phyloP scores from a whole-genome alignment of 2,113 vertebrate genomes.

The Nematolebias whitei region DNA sequence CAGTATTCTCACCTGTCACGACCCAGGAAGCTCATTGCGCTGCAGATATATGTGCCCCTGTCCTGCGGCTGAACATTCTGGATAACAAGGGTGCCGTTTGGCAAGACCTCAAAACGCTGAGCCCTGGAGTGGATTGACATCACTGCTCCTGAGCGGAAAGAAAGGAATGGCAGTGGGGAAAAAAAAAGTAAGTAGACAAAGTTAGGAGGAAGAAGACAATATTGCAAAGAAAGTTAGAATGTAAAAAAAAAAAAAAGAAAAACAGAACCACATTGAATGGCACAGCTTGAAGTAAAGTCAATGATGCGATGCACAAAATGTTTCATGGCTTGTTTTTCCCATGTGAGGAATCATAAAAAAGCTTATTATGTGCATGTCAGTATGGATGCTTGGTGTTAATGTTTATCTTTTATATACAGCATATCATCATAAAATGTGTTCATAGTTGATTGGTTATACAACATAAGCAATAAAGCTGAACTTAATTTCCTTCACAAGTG shows the following conservation, averaged over 20 bases:
- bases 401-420: constrained; percentile 1
- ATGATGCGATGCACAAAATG: constrained; percentile 54
- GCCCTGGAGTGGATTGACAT: constrained; percentile 82
- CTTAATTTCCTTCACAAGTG: constrained; percentile 8
- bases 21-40: constrained; percentile 85
- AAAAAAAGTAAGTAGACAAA: constrained; percentile 31
- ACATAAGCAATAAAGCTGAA: constrained; percentile 6
- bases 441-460: constrained; percentile 15
- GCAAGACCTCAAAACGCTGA: constrained; percentile 87
- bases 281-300: constrained; percentile 44
- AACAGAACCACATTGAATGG: constrained; percentile 25
- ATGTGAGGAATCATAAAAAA: constrained; percentile 50
- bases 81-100: constrained; percentile 90
- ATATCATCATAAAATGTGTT: constrained; percentile 37
- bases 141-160: constrained; percentile 81
- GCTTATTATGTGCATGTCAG: constrained; percentile 50
- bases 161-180: constrained; percentile 20
- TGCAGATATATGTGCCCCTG: constrained; percentile 90
- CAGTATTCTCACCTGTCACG: constrained; percentile 74
- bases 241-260: constrained; percentile 27
- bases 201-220: constrained; percentile 35
- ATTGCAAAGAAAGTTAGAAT: constrained; percentile 38
- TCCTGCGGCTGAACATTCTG: constrained; percentile 86
- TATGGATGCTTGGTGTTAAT: constrained; percentile 52
- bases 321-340: constrained; percentile 65